A percentile compares a stretch with the other conserved stretches of the same genome.
These are phyloP conservation scores for Anas capensis DNA, from an alignment of 2,797 vertebrate genomes.

Conservation along the genomic window DNA sequence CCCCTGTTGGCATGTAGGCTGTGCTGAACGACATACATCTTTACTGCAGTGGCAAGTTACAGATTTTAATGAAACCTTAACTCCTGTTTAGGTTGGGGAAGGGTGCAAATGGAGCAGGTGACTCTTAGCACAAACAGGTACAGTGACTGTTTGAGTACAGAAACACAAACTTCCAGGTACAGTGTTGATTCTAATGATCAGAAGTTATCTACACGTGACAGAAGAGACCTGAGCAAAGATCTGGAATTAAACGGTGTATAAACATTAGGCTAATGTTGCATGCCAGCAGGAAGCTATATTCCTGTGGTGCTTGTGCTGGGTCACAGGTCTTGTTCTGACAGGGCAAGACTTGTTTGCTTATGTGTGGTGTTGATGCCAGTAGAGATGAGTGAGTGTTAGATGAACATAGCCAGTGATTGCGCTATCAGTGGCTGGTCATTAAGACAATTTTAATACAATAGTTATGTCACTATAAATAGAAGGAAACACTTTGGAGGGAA, in stretches of 20 bases:
- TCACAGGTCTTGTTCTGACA: slow-evolving; percentile 54
- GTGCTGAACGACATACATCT: not conserved
- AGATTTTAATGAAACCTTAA: not conserved
- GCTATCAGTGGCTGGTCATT: not conserved
- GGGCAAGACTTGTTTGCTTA: slow-evolving; percentile 30
- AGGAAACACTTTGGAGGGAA: not conserved
- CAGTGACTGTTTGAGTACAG: no score
- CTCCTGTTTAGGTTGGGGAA: not conserved
- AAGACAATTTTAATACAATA: not conserved
- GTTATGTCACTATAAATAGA: not conserved
- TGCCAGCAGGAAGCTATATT: not conserved
- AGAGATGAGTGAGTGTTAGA: not conserved
- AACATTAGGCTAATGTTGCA: not conserved
- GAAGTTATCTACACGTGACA: not conserved
- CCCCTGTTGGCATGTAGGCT: not conserved
- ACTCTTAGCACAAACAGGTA: not conserved
- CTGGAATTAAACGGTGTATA: not conserved
- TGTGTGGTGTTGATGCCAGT: not conserved
- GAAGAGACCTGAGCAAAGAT: slow-evolving; percentile 39
- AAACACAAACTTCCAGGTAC: accelerated
- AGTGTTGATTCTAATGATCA: slow-evolving; percentile 35
- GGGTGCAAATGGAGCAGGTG: not conserved
- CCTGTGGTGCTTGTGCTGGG: not conserved
- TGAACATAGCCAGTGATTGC: not conserved
- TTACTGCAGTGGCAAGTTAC: not conserved